Conservation (phyloP, 2,797 vertebrate genomes). For the Acipenser oxyrinchus region DNA sequence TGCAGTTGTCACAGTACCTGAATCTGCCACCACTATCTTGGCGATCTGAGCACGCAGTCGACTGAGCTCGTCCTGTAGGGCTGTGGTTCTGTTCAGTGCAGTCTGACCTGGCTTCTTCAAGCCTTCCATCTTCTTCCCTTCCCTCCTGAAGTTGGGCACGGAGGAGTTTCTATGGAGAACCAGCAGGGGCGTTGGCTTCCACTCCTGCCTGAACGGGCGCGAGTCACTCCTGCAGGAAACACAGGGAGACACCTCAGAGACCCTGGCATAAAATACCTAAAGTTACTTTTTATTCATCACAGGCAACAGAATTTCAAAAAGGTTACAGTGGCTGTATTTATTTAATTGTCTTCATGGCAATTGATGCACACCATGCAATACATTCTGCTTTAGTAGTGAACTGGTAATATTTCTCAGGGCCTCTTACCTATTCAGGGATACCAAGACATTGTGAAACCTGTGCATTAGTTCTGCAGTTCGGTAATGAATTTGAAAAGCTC, state of each 20-base stretch:
- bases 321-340: no score
- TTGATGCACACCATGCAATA: neutral
- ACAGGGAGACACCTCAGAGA: slow-evolving; percentile 6
- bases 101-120: slow-evolving; percentile 86
- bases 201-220: slow-evolving; percentile 88
- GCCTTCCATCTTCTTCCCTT: slow-evolving; percentile 84
- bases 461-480: no score
- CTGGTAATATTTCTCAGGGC: no score
- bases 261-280: no score
- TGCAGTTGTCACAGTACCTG: slow-evolving; percentile 50
- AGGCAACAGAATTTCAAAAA: no score
- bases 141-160: slow-evolving; percentile 89
- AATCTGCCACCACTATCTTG: slow-evolving; percentile 79
- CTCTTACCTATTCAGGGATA: no score
- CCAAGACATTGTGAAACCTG: no score
- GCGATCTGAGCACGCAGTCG: slow-evolving; percentile 90
- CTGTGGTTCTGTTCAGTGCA: slow-evolving; percentile 82
- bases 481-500: no score
- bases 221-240: slow-evolving; percentile 70
- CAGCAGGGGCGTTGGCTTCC: slow-evolving; percentile 89
- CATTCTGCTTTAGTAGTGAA: no score
- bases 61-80: slow-evolving; percentile 91
- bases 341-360: no score
- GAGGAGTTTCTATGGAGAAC: slow-evolving; percentile 95
- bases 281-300: no score